Evolutionary conservation across 2,888 invertebrate species (phyloP), one percentile per base, ranked within the genome.

Genomic region (Piscicola geometra): DNA sequence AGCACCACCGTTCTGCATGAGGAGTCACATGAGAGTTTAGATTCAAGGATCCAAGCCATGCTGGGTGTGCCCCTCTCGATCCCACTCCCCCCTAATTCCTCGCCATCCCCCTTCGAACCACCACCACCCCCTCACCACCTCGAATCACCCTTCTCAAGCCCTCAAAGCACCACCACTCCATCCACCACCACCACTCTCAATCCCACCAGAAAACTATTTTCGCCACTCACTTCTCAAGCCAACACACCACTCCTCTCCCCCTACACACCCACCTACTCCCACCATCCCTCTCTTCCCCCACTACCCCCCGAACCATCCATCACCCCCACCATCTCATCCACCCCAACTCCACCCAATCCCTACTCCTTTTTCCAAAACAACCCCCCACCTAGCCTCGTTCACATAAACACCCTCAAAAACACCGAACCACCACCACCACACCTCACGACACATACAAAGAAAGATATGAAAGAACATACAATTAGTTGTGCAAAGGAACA

Each of bases 31-130:
- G 73, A 73, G 35, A 73, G 73, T 64, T 32, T 73, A 1, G 73
- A 73, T 5, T 73, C 73, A 18, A 30, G 73, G 15, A 73, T 73
- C 21, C 73, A 73, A 73, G 73, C 73, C 30, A 50, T 73, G n/a
- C n/a, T 73, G 21, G 36, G 73, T 33, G 64, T 60, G 35, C 15
- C 32, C n/a, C 9, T 60, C 32, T 41, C 71, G 15, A 30, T 50
- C 33, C 35, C 73, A 28, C 52, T 28, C 33, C 73, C 73, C 1
- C 56, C 67, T 32, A 25, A 18, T n/a, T 67, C 33, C 5, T 32
- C 33, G 9, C 5, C 64, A 21, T 64, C 64, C 21, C 2, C 25
- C 52, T 15, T 25, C 30, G 36, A 52, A 21, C 35, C 64, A 1
- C 1, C 64, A n/a, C n/a, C n/a, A n/a, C n/a, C n/a, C n/a, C n/a